phyloP scores from a whole-genome alignment of 2,888 invertebrate genomes.

The Tholera decimalis region DNA sequence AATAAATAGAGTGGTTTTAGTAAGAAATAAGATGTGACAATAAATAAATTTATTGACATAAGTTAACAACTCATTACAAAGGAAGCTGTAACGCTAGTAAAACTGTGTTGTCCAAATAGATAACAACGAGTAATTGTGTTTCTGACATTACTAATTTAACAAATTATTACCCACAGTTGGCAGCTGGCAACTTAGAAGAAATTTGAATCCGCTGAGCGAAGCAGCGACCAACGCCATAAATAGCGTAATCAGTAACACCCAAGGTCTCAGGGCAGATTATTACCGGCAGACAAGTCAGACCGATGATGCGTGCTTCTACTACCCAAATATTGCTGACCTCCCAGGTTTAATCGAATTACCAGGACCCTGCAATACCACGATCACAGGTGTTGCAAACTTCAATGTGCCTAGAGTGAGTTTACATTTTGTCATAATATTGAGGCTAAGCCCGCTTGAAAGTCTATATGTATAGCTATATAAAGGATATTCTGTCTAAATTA shows the following conservation, averaged over 20 bases:
- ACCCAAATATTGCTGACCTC: not conserved
- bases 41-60: no score
- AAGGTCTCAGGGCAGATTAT: conserved; percentile 62
- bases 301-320: conserved; percentile 60
- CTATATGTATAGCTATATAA: no score
- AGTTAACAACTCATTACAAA: no score
- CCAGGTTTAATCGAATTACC: conserved; percentile 17
- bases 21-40: no score
- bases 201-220: conserved; percentile 63
- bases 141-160: conserved; percentile 15
- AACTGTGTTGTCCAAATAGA: no score
- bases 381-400: conserved; percentile 1
- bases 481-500: no score
- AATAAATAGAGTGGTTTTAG: no score
- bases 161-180: conserved; percentile 71
- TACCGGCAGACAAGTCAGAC: conserved; percentile 77
- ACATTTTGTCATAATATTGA: not conserved
- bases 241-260: not conserved
- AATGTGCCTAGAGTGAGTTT: not conserved
- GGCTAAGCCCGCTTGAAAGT: no score
- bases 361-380: not conserved
- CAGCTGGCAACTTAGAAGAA: conserved; percentile 85
- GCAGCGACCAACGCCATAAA: conserved; percentile 50
- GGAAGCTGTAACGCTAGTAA: no score
- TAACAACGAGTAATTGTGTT: no score